These are phyloP conservation scores for Laticauda laticaudata DNA, from an alignment of 2,113 vertebrate species.

Conservation along the genomic window DNA sequence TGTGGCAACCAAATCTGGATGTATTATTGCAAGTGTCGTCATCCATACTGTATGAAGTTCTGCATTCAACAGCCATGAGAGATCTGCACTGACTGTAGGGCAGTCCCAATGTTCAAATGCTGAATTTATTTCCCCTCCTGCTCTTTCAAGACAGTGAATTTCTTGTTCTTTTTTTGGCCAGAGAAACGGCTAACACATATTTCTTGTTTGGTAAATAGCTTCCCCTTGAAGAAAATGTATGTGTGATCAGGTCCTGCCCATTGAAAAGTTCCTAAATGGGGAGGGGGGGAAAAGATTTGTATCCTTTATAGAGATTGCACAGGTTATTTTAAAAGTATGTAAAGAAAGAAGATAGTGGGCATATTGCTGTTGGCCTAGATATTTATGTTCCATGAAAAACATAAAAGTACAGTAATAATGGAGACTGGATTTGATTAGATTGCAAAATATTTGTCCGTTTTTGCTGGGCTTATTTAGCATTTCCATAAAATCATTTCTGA, in stretches of 20 bases:
- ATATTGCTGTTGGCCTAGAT: neutral
- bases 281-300: neutral
- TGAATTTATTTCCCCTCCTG: neutral
- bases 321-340: neutral
- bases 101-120: neutral
- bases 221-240: neutral
- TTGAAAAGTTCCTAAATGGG: neutral
- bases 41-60: neutral
- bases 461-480: neutral
- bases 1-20: neutral
- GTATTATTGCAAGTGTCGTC: neutral
- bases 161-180: neutral
- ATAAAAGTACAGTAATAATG: neutral
- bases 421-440: neutral
- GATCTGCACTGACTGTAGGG: neutral
- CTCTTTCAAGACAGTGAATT: neutral
- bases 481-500: neutral
- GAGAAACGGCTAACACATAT: neutral
- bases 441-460: neutral
- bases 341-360: neutral
- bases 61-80: neutral
- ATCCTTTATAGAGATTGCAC: neutral
- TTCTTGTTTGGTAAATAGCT: neutral
- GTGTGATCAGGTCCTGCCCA: neutral
- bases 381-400: neutral